Base-by-base conservation (phyloP, 1,140 invertebrate species). In the Euglossa dilemma region DNA sequence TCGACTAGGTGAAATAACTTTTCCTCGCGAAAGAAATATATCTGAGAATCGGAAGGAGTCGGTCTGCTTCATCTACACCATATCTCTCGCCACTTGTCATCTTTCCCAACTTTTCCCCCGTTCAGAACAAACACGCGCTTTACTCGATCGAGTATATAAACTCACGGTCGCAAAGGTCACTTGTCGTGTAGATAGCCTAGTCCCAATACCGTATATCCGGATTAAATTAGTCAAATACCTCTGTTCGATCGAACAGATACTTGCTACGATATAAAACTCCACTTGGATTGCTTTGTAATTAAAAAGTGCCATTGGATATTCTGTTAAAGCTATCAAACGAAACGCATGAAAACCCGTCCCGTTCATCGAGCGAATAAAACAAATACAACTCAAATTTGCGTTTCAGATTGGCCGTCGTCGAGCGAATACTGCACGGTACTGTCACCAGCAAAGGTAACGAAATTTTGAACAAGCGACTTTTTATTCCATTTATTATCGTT, bases 1-100 rank as follows among this genome's bases (percentile, higher is more conserved):
- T 85, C 63, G 75, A 79, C 43, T 79, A 77, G 57, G 81, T 67
- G 85, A 85, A 84, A 81, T 56, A 83, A 69, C 20, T 63, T 81
- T 84, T 87, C 28, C 82, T 81, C 45, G 16, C 7, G 18, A 7
- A 45, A 54, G 43, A 25, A 59, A 61, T 12, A 16, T 54, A 28
- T 36, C 45, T 47, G 23, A 25, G 69, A 45, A 69, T 18, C 45
- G 54, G n/a, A 61, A 23, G 23, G 28, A 50, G 23, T 28, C 5
- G 23, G 2, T 16, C 47, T 45, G 43, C 7, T 25, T 11, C 23
- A 54, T 8, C 57, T 36, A 47, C 71, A 25, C 1, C 18, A 36
- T n/a, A n/a, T 63, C 61, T 63, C 25, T 16, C 59, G 16, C 28
- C 61, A 11, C 61, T 63, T 36, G 8, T 16, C 9, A 63, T 63